Evolutionary conservation across 2,113 vertebrate species (phyloP).

Genomic region (Hassar affinis): DNA sequence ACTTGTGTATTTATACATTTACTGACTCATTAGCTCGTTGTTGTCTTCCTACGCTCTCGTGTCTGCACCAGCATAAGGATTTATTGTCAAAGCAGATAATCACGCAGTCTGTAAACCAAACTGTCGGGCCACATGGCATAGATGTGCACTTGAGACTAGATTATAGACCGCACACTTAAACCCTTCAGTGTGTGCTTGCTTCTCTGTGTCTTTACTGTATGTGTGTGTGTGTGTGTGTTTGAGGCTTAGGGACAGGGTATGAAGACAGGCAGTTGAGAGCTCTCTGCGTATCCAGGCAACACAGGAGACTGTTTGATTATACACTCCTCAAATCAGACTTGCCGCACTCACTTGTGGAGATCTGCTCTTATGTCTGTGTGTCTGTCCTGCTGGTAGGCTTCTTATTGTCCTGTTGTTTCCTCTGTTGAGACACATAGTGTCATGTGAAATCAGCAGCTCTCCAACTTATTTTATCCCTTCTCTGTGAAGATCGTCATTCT

Average conservation of each 20-base stretch:
- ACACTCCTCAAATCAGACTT: conserved; percentile 44
- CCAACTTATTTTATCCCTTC: background rate
- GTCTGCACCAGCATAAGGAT: background rate
- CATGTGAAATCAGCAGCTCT: background rate
- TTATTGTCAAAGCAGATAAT: background rate
- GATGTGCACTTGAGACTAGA: conserved; percentile 7
- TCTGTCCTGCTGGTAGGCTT: background rate
- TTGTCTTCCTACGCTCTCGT: background rate
- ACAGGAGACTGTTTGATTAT: conserved; percentile 51
- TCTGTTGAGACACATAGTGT: background rate
- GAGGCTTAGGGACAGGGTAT: conserved; percentile 33
- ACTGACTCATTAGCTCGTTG: background rate
- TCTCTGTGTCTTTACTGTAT: conserved; percentile 16
- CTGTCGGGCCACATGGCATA: no score
- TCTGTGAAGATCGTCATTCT: background rate
- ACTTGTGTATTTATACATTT: background rate
- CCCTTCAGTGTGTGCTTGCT: conserved; percentile 10
- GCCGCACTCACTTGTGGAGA: conserved; percentile 42
- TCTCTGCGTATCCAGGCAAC: conserved; percentile 56
- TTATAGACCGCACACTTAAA: conserved; percentile 16
- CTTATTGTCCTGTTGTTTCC: background rate
- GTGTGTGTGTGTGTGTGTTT: conserved; percentile 47
- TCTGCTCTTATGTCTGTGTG: background rate
- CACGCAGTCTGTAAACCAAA: background rate
- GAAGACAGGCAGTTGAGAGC: conserved; percentile 37